Percentiles rank a stretch among this genome's conserved stretches.
These are phyloP conservation scores for Pollachius pollachius DNA, from an alignment of 2,113 vertebrate genomes.

Conservation along the genomic window DNA sequence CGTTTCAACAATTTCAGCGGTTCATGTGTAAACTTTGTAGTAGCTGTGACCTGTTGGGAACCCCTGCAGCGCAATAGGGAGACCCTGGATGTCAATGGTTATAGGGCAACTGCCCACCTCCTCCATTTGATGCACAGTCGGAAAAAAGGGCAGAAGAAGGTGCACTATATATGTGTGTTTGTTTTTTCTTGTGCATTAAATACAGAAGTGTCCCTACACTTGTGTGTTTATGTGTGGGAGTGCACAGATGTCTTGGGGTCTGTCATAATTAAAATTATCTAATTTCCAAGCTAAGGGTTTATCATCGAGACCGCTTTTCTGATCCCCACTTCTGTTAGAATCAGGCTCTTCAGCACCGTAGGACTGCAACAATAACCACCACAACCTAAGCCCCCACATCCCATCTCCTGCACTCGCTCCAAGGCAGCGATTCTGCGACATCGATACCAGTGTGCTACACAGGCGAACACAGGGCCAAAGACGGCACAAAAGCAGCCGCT, in stretches of 20 bases:
- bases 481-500: slow-evolving; percentile 34
- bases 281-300: no score
- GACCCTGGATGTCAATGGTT: slow-evolving; percentile 58
- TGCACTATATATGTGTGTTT: slow-evolving; percentile 23
- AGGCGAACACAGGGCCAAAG: slow-evolving; percentile 40
- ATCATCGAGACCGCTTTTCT: no score
- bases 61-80: slow-evolving; percentile 53
- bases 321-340: no score
- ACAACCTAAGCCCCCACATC: no score
- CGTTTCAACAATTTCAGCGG: slow-evolving; percentile 66
- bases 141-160: slow-evolving; percentile 49
- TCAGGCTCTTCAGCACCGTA: no score
- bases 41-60: slow-evolving; percentile 53
- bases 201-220: background rate
- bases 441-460: slow-evolving; percentile 28
- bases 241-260: background rate
- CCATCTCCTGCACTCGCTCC: no score
- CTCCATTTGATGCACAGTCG: slow-evolving; percentile 45
- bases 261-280: background rate
- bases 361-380: no score
- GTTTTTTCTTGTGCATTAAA: background rate
- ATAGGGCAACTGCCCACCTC: slow-evolving; percentile 59
- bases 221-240: background rate
- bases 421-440: slow-evolving; percentile 17
- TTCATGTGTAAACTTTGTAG: slow-evolving; percentile 69